Conservation (phyloP, 2,113 vertebrate genomes). For the Mesembrinibis cayennensis region DNA sequence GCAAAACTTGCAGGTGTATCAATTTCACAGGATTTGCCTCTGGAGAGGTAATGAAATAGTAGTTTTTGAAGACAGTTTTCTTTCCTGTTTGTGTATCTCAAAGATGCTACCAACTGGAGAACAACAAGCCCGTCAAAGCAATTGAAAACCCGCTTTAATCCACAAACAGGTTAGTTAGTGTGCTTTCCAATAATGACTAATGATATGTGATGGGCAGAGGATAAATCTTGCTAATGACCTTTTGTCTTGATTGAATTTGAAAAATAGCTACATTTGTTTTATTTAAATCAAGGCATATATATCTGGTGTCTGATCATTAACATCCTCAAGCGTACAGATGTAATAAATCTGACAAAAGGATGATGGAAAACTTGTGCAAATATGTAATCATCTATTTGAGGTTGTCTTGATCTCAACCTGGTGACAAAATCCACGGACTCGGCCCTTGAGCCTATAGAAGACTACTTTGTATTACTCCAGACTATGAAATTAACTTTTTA, state of each 20-base stretch:
- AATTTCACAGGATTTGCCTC: neutral
- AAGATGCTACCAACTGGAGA: neutral
- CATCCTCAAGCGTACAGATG: neutral
- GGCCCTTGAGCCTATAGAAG: neutral
- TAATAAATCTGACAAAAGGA: slow-evolving; percentile 13
- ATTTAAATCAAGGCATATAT: slow-evolving; percentile 30
- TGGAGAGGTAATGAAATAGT: neutral
- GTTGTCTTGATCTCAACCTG: neutral
- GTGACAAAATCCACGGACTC: slow-evolving; percentile 1
- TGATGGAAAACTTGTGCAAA: neutral
- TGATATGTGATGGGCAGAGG: neutral
- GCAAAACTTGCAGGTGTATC: neutral
- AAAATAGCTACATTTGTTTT: slow-evolving; percentile 36
- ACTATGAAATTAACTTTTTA: neutral
- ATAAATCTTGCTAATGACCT: slow-evolving; percentile 52
- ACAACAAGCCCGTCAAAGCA: neutral
- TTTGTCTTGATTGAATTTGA: slow-evolving; percentile 26
- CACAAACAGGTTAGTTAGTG: neutral
- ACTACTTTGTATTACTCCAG: neutral
- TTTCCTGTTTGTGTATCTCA: neutral
- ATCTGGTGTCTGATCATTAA: slow-evolving; percentile 5
- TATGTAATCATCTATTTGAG: neutral
- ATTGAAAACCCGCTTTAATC: neutral
- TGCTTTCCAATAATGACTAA: neutral
- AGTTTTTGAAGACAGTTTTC: neutral